These are phyloP conservation scores for Poliocrania exsul DNA, from an alignment of 2,797 vertebrate genomes.

Conservation along the genomic window DNA sequence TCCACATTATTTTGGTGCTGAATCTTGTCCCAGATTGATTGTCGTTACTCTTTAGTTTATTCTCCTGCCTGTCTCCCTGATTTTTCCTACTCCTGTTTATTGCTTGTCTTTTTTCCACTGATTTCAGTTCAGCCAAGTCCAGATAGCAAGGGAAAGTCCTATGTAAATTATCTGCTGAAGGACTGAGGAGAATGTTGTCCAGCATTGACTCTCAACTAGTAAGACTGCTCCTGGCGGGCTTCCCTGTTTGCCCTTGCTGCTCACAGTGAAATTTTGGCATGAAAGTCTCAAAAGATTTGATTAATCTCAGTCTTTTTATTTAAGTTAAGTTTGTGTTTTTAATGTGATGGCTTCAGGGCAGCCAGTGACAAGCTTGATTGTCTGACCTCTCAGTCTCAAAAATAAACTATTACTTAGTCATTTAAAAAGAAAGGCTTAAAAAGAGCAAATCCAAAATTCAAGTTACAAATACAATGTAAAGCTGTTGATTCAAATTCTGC, in stretches of 20 bases:
- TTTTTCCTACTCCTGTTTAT: not conserved
- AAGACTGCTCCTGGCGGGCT: not conserved
- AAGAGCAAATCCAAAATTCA: not conserved
- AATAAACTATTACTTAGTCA: not conserved
- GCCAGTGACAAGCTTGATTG: not conserved
- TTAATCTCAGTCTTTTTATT: not conserved
- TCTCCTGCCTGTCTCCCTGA: not conserved
- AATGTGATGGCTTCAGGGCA: not conserved
- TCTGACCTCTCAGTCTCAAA: conserved; percentile 10
- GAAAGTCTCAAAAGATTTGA: not conserved
- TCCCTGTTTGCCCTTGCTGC: not conserved
- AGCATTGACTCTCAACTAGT: not conserved
- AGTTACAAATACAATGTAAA: not conserved
- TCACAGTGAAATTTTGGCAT: not conserved
- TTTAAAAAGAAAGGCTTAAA: not conserved
- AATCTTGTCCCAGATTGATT: not conserved
- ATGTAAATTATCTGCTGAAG: not conserved
- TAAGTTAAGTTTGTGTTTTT: not conserved
- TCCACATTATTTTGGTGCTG: not conserved
- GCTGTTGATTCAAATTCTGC: not conserved
- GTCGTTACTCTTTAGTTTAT: not conserved
- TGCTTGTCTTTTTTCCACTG: not conserved
- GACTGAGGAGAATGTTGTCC: not conserved
- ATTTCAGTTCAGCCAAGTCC: not conserved
- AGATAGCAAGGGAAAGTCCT: not conserved